These are phyloP conservation scores for Catocala fraxini DNA, from an alignment of 2,888 invertebrate species.

Conservation along the genomic window DNA sequence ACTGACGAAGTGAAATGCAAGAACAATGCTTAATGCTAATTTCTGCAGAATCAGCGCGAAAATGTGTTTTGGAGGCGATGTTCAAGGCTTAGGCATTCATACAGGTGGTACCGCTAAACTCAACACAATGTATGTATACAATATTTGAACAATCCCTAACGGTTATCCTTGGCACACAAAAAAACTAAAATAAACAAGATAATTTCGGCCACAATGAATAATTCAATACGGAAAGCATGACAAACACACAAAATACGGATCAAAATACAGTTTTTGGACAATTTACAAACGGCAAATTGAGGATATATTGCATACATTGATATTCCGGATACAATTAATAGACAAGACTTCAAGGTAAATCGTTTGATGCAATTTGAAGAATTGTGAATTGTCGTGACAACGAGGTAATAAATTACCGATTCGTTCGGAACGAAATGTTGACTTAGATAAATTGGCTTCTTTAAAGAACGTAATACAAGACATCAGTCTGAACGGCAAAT, in stretches of 20 bases:
- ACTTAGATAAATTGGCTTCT: conserved; percentile 6
- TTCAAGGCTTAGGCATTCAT: conserved; percentile 41
- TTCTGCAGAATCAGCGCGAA: conserved; percentile 30
- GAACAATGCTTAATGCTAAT: conserved; percentile 37
- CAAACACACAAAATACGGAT: conserved; percentile 34
- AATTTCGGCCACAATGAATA: conserved; percentile 53
- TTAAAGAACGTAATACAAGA: not conserved
- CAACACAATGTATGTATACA: conserved; percentile 3
- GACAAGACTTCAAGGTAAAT: conserved; percentile 34
- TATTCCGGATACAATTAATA: conserved; percentile 37
- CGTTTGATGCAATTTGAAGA: conserved; percentile 17
- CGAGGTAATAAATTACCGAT: conserved; percentile 6
- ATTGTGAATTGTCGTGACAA: conserved; percentile 15
- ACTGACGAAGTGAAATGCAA: conserved; percentile 34
- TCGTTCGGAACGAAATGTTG: conserved; percentile 9
- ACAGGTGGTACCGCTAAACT: conserved; percentile 39
- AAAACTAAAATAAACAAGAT: conserved; percentile 9
- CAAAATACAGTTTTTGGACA: conserved; percentile 48
- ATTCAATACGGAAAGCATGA: conserved; percentile 48
- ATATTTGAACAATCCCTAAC: conserved; percentile 39
- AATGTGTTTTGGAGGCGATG: conserved; percentile 31
- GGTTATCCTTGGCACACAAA: conserved; percentile 32
- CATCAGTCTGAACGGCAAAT: too few species aligned
- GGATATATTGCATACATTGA: conserved; percentile 30
- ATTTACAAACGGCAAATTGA: conserved; percentile 28